Evolutionary conservation across 1,140 invertebrate genomes (phyloP).

Genomic region (Belonocnema kinseyi): DNA sequence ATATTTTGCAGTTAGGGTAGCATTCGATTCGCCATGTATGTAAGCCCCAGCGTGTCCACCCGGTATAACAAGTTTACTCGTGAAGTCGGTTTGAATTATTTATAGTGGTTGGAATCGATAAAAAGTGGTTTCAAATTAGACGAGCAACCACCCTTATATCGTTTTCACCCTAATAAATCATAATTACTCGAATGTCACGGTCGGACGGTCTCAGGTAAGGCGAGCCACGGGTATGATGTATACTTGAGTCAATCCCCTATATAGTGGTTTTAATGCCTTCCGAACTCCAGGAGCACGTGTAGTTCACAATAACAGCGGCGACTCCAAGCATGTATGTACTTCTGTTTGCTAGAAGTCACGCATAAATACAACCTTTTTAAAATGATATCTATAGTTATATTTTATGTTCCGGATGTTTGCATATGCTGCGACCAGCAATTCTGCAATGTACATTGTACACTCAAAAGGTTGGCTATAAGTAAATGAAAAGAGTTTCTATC

Average conservation of each 20-base stretch:
- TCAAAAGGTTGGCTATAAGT: neutral
- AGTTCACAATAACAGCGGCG: conserved; percentile 17
- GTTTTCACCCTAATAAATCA: neutral
- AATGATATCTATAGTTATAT: conserved; percentile 3
- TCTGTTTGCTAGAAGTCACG: conserved; percentile 8
- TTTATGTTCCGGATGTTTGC: conserved; percentile 31
- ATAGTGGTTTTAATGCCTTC: conserved; percentile 19
- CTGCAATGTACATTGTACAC: neutral
- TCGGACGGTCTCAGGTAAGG: neutral
- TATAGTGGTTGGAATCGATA: no score
- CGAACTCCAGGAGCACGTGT: conserved; percentile 21
- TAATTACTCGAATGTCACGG: conserved; percentile 14
- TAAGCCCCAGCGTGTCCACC: no score
- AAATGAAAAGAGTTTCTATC: neutral
- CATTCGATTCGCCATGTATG: no score
- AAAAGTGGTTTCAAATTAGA: no score
- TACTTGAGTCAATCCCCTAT: conserved; percentile 8
- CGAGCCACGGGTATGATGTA: conserved; percentile 10
- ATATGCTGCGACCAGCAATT: neutral
- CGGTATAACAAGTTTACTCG: no score
- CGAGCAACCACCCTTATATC: neutral
- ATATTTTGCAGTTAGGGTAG: no score
- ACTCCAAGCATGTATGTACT: neutral
- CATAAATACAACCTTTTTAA: conserved; percentile 3
- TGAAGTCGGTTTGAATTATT: no score